These are phyloP conservation scores for Rhyacophila evoluta DNA, from an alignment of 2,888 invertebrate genomes.

Conservation along the genomic window DNA sequence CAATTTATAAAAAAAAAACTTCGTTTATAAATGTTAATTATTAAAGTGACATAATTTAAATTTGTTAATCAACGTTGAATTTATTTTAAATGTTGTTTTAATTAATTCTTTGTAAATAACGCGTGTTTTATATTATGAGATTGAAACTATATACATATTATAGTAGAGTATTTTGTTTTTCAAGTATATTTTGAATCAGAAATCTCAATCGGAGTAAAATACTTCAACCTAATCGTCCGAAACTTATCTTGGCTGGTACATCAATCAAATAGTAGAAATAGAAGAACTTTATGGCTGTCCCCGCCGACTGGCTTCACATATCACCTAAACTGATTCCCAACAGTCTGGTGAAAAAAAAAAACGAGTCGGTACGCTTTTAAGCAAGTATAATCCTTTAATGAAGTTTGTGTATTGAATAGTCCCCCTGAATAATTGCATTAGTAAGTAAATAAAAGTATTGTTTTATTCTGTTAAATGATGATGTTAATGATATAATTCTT, in stretches of 20 bases:
- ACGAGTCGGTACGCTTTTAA: not conserved
- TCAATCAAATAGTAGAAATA: slow-evolving; percentile 15
- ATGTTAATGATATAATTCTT: no score
- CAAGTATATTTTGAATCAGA: not conserved
- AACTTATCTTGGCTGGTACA: slow-evolving; percentile 23
- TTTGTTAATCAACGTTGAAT: no score
- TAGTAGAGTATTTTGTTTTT: no score
- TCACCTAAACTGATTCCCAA: not conserved
- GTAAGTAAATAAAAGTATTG: not conserved
- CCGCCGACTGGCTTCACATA: not conserved
- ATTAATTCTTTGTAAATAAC: no score
- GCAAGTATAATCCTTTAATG: not conserved
- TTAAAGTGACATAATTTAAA: no score
- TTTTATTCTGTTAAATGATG: no score
- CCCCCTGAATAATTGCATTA: not conserved
- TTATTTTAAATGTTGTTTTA: no score
- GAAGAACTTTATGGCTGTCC: not conserved
- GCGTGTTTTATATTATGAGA: no score
- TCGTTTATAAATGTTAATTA: no score
- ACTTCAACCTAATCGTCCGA: not conserved
- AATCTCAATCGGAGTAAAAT: not conserved
- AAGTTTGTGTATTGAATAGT: not conserved
- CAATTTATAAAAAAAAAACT: no score
- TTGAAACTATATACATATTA: no score
- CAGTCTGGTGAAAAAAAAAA: slow-evolving; percentile 1